A percentile compares a stretch with the other conserved stretches of the same genome.
Evolutionary conservation across 2,113 vertebrate species (phyloP).

Genomic region (Porphyrio hochstetteri): DNA sequence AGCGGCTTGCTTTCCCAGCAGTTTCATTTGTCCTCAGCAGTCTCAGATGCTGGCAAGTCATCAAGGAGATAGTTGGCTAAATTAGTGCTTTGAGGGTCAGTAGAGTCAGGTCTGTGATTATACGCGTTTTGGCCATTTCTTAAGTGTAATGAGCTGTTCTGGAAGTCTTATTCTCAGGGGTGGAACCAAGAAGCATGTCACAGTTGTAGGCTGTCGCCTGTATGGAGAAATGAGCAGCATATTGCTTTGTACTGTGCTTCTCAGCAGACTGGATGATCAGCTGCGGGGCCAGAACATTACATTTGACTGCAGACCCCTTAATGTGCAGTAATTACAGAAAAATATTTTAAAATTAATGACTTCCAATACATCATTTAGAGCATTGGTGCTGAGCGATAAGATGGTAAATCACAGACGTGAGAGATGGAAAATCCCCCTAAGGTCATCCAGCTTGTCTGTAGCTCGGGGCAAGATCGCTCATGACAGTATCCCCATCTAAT

Average conservation of each 20-base stretch:
- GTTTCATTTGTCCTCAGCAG: background rate
- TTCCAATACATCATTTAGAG: background rate
- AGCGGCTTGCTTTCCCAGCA: constrained; percentile 21
- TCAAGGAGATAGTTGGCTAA: constrained; percentile 26
- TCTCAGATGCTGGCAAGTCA: background rate
- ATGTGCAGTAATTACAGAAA: constrained; percentile 29
- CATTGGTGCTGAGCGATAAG: background rate
- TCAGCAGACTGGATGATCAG: background rate
- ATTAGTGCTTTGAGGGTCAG: constrained; percentile 1
- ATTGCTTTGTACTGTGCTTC: background rate
- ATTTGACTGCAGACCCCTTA: background rate
- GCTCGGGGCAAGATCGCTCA: background rate
- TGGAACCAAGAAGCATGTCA: background rate
- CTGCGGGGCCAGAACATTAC: background rate
- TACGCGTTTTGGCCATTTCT: background rate
- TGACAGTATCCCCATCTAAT: background rate
- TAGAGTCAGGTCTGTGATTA: background rate
- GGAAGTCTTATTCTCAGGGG: background rate
- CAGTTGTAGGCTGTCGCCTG: background rate
- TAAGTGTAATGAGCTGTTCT: background rate
- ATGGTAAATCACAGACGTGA: background rate
- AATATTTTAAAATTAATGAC: constrained; percentile 39
- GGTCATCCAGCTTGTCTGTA: background rate
- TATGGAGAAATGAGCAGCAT: background rate
- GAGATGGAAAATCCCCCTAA: constrained; percentile 22